These are phyloP conservation scores for Tautogolabrus adspersus DNA, from an alignment of 2,113 vertebrate species.

Conservation along the genomic window DNA sequence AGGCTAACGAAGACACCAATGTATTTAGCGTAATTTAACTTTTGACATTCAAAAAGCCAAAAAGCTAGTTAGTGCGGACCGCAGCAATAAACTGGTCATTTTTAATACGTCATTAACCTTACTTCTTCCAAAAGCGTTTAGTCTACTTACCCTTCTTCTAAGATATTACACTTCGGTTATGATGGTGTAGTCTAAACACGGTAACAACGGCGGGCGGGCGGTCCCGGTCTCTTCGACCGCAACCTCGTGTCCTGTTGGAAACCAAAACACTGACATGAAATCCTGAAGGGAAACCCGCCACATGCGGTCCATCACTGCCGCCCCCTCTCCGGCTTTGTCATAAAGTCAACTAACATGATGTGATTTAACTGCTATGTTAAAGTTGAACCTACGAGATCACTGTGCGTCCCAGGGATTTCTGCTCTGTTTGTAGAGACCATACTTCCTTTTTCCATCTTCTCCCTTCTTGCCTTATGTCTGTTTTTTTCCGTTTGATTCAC, in stretches of 20 bases:
- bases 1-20: too few relatives aligned
- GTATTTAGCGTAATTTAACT: too few relatives aligned
- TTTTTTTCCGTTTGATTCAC: slow-evolving; percentile 46
- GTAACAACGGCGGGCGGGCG: too few relatives aligned
- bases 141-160: background rate
- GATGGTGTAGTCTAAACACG: too few relatives aligned
- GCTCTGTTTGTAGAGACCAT: background rate
- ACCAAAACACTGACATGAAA: background rate
- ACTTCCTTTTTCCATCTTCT: slow-evolving; percentile 15
- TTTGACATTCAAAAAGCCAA: too few relatives aligned
- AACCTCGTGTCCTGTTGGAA: slow-evolving; percentile 30
- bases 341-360: slow-evolving; percentile 29
- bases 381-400: background rate
- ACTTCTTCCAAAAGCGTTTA: background rate
- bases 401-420: background rate
- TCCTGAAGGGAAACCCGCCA: slow-evolving; percentile 25
- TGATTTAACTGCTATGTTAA: background rate
- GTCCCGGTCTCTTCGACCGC: background rate
- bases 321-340: background rate
- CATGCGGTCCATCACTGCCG: slow-evolving; percentile 44
- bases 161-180: too few relatives aligned
- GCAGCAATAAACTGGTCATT: too few relatives aligned
- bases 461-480: slow-evolving; percentile 13
- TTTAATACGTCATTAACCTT: background rate
- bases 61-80: too few relatives aligned